A percentile compares a stretch with the other conserved stretches of the same genome.
Conservation (phyloP, 2,888 invertebrate genomes). For the Macaria liturata region DNA sequence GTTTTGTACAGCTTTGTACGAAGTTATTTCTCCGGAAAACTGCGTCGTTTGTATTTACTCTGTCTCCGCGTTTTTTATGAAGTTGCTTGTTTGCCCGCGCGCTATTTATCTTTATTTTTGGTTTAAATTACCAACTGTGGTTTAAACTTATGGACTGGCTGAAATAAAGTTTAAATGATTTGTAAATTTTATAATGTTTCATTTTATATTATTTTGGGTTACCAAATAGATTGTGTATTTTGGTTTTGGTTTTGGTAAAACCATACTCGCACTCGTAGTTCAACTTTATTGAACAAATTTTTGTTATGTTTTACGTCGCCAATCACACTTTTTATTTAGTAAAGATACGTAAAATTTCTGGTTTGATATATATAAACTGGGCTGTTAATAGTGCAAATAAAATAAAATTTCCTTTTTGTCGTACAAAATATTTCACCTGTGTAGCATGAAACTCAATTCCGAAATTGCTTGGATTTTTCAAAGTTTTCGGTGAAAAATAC, state of each 20-base stretch:
- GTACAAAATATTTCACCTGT: slow-evolving; percentile 12
- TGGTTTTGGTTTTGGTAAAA: no score
- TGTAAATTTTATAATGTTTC: no score
- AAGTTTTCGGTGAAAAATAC: slow-evolving; percentile 22
- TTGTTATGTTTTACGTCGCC: no score
- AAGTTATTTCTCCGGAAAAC: slow-evolving; percentile 20
- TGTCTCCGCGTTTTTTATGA: slow-evolving; percentile 16
- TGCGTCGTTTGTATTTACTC: slow-evolving; percentile 17
- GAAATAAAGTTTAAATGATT: no score
- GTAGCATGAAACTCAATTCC: background rate
- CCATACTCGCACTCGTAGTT: no score
- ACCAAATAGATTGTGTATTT: no score
- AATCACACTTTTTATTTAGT: no score
- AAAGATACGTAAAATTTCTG: no score
- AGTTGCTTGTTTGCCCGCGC: slow-evolving; percentile 13
- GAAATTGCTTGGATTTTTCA: slow-evolving; percentile 13
- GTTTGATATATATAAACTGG: no score
- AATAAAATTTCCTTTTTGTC: slow-evolving; percentile 10
- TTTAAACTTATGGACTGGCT: no score
- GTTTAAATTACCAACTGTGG: slow-evolving; percentile 2
- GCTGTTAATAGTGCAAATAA: slow-evolving; percentile 4
- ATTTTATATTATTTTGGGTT: no score
- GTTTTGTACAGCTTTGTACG: slow-evolving; percentile 12
- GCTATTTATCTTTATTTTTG: slow-evolving; percentile 12
- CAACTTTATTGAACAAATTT: no score